phyloP scores from a whole-genome alignment of 2,113 vertebrate genomes.

The Turdus rufiventris region DNA sequence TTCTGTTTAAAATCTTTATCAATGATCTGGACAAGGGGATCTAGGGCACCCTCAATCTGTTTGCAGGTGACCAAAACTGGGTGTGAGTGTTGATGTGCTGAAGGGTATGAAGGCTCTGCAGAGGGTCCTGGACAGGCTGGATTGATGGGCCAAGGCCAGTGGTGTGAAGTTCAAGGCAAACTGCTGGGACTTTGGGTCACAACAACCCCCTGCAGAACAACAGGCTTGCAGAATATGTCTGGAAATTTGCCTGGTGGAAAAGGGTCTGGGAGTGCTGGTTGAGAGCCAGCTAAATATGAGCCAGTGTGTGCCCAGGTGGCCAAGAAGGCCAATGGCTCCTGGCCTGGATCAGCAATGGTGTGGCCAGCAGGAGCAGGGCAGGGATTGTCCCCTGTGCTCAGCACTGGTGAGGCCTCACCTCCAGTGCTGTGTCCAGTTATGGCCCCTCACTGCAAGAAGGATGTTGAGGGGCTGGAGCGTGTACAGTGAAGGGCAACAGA shows the following conservation, averaged over 20 bases:
- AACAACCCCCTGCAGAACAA: neutral
- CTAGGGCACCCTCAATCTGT: neutral
- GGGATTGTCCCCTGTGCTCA: accelerated
- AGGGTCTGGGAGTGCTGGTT: neutral
- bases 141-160: too few species aligned
- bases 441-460: neutral
- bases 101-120: neutral
- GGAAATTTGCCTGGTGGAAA: neutral
- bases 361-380: neutral
- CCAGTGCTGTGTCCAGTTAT: neutral
- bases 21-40: neutral
- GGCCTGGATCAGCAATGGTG: neutral
- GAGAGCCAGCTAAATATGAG: neutral
- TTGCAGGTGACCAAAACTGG: neutral
- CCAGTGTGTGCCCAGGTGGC: too few species aligned
- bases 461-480: accelerated
- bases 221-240: neutral
- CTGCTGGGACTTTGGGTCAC: neutral
- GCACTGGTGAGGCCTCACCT: neutral
- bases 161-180: neutral
- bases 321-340: neutral
- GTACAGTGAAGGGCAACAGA: neutral
- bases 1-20: neutral
- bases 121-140: neutral
- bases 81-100: neutral